A percentile compares a stretch with the other conserved stretches of the same genome.
Conservation (phyloP, 2,888 invertebrate species). For the Ichneumoninae sp. region DNA sequence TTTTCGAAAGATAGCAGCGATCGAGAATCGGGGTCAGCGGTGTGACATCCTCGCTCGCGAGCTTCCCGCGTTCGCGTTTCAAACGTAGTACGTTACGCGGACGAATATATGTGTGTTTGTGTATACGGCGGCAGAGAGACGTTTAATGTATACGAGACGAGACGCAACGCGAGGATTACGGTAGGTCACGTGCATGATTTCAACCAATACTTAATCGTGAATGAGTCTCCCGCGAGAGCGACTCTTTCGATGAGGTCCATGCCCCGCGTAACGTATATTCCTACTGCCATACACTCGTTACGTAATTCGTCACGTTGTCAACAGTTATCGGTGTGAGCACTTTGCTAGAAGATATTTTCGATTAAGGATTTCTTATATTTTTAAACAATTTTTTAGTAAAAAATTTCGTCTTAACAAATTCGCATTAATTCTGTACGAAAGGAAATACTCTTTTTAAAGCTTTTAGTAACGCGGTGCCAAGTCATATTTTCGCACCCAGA, state of each 20-base stretch:
- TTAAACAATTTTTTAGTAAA: background rate
- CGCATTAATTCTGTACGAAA: background rate
- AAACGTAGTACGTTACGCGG: constrained; percentile 70
- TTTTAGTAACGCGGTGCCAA: too few relatives aligned
- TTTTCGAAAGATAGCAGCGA: constrained; percentile 50
- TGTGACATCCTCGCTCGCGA: constrained; percentile 38
- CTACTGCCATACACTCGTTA: background rate
- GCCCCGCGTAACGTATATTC: constrained; percentile 47
- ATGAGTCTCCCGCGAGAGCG: constrained; percentile 67
- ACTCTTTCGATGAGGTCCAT: constrained; percentile 61
- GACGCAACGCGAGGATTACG: constrained; percentile 72
- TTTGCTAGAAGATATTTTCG: background rate
- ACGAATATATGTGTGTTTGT: constrained; percentile 16
- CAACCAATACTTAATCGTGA: constrained; percentile 78
- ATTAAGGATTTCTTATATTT: background rate
- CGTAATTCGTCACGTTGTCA: constrained; percentile 24
- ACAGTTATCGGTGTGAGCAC: background rate
- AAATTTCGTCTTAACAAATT: background rate
- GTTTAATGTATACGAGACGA: constrained; percentile 53
- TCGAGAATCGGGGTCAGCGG: constrained; percentile 62
- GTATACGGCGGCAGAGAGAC: constrained; percentile 21
- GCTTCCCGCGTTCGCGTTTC: constrained; percentile 76
- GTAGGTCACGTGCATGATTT: constrained; percentile 79
- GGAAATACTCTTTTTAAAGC: too few relatives aligned
- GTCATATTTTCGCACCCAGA: too few relatives aligned